Percentiles rank a stretch among this genome's conserved stretches.
Evolutionary conservation across 2,113 vertebrate species (phyloP).

Genomic region (Chaetorhynchus papuensis): DNA sequence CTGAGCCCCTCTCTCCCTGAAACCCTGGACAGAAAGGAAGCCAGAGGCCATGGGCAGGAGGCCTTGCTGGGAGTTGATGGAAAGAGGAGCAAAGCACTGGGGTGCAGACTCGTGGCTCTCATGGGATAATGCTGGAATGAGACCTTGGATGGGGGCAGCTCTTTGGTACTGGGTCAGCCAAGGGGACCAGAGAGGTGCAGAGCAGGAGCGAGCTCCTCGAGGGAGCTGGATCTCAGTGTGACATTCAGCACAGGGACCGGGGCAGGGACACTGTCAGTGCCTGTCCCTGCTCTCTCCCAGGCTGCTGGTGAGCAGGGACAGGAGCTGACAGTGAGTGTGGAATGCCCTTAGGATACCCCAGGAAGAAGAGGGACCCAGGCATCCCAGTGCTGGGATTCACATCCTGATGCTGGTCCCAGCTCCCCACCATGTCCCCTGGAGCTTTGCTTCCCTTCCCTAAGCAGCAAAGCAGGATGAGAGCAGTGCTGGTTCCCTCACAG

Average conservation of each 20-base stretch:
- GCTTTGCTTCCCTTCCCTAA: neutral
- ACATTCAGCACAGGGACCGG: neutral
- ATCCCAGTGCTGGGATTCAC: neutral
- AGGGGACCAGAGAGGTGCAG: neutral
- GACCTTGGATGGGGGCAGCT: neutral
- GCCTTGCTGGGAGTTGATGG: neutral
- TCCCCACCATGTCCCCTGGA: neutral
- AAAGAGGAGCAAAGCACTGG: neutral
- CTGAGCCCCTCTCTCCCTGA: neutral
- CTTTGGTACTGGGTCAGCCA: neutral
- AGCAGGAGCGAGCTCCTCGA: fast-evolving
- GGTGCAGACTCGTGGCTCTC: neutral
- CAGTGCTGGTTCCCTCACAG: neutral
- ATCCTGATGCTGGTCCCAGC: fast-evolving
- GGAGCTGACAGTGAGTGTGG: neutral
- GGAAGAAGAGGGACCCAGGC: neutral
- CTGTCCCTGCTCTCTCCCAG: neutral
- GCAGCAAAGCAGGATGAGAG: neutral
- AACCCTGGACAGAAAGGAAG: neutral
- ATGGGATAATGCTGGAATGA: neutral
- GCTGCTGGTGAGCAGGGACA: neutral
- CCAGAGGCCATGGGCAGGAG: neutral
- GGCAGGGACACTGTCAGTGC: neutral
- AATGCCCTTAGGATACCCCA: neutral
- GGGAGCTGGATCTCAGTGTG: neutral